Base-by-base conservation (phyloP, 2,113 vertebrate genomes). In the Paramormyrops kingsleyae region DNA sequence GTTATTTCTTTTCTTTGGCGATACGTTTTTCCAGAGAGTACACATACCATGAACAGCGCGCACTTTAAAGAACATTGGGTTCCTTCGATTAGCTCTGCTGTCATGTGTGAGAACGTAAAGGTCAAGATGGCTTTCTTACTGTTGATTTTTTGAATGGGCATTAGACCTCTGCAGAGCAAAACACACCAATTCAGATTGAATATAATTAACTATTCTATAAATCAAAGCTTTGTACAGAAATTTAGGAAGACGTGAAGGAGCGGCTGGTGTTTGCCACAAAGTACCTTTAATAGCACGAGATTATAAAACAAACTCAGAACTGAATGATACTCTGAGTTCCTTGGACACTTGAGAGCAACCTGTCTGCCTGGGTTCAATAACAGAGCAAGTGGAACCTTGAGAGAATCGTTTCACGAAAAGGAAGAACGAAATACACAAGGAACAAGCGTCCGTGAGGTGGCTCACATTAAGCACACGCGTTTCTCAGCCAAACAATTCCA, bases 401-500 rank as follows among this genome's bases (percentile, higher is more conserved):
- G 47, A 21, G 47, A 53, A 87, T 87, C 47, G 5, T 56, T 56
- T 87, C n/a, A 27, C 50, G 50, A 87, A 39, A 87, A 87, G 15
- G 50, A 87, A 19, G 27, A 56, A 17, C 31, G 49, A 31, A 31
- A 56, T 24, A 8, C 27, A 21, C 13, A 5, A 21, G 85, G 50
- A 87, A 56, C 50, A 31, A 17, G 27, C 17, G 7, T 42, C 10
- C 9, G 24, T n/a, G 44, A 59, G 53, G 42, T 8, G 42, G 56
- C 21, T 21, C 56, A 13, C 15, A 46, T 88, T 88, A 42, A 46
- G 39, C 52, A 35, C 31, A 8, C 39, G 39, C 39, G 3, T 47
- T 89, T 46, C 52, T 27, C 80, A 9, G 52, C 15, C 35, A 62
- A 89, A 52, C 50, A 84, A 89, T 85, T 52, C 62, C 39, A 89